phyloP scores from a whole-genome alignment of 1,140 invertebrate genomes.

The Charaxes varanes region DNA sequence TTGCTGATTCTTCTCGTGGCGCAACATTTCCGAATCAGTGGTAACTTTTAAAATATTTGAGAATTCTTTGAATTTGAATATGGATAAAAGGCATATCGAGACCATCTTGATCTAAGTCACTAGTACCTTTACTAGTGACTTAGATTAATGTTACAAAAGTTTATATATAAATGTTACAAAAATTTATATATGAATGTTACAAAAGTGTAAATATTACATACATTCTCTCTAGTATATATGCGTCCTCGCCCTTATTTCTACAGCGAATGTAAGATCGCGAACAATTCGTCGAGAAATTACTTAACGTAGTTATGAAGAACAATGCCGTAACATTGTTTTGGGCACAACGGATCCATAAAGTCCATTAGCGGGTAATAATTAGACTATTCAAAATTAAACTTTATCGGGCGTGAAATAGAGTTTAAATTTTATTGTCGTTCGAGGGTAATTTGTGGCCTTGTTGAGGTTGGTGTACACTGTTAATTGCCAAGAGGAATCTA shows the following conservation, averaged over 20 bases:
- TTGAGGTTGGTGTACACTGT: conserved; percentile 15
- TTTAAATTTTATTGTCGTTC: conserved; percentile 9
- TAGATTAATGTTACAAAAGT: no score
- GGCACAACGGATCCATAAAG: conserved; percentile 8
- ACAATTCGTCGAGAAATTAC: conserved; percentile 11
- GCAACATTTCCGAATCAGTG: no score
- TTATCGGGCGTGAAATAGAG: conserved; percentile 3
- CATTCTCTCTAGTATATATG: no score
- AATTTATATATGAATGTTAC: no score
- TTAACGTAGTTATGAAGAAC: conserved; percentile 16
- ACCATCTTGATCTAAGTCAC: no score
- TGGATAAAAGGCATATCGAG: no score
- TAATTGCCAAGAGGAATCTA: conserved; percentile 22
- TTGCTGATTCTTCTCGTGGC: no score
- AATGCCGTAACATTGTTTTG: conserved; percentile 17
- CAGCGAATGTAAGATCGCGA: conserved; percentile 5
- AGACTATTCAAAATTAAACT: conserved; percentile 10
- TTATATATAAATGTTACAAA: no score
- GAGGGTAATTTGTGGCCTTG: conserved; percentile 13
- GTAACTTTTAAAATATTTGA: no score
- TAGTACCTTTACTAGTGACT: no score
- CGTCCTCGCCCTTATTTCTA: not conserved
- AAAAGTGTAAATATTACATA: no score
- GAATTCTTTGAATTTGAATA: no score
- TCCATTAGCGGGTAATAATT: conserved; percentile 2